These are phyloP conservation scores for Galerucella nymphaeae DNA, from an alignment of 2,888 invertebrate genomes.

Conservation along the genomic window DNA sequence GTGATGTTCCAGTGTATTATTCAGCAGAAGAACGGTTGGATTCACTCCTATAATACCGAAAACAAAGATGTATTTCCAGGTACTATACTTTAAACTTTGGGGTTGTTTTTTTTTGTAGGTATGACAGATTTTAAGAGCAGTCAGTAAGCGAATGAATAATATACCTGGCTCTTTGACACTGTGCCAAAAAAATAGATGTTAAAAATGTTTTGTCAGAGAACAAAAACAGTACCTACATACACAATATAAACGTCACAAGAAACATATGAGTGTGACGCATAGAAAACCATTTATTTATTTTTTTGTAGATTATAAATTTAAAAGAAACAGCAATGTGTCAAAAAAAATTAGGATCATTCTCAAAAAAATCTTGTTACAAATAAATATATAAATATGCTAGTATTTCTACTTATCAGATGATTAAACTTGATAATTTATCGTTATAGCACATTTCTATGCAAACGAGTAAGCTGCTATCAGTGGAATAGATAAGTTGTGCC, in stretches of 20 bases:
- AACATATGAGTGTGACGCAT: neutral
- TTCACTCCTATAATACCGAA: constrained; percentile 76
- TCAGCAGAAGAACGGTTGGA: constrained; percentile 83
- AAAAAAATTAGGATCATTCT: neutral
- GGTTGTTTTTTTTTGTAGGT: constrained; percentile 13
- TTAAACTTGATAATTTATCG: neutral
- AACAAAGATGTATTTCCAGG: constrained; percentile 81
- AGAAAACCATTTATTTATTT: neutral
- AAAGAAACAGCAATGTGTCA: neutral
- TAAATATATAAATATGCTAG: neutral
- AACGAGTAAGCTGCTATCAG: neutral
- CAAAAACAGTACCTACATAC: neutral
- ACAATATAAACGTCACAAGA: constrained; percentile 14
- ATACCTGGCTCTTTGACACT: constrained; percentile 14
- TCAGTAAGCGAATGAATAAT: neutral
- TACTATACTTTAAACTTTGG: constrained; percentile 53
- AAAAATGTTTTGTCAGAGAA: constrained; percentile 11
- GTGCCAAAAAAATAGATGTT: constrained; percentile 26
- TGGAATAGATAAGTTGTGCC: too few species aligned
- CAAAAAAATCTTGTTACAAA: neutral
- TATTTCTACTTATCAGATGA: neutral
- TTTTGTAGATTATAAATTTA: neutral
- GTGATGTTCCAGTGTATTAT: constrained; percentile 86
- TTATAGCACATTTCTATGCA: neutral
- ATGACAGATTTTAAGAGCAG: constrained; percentile 12